Base-by-base conservation (phyloP, 37 sponge, comb jelly and placozoan species). In the Halisarca cf. caerulea region DNA sequence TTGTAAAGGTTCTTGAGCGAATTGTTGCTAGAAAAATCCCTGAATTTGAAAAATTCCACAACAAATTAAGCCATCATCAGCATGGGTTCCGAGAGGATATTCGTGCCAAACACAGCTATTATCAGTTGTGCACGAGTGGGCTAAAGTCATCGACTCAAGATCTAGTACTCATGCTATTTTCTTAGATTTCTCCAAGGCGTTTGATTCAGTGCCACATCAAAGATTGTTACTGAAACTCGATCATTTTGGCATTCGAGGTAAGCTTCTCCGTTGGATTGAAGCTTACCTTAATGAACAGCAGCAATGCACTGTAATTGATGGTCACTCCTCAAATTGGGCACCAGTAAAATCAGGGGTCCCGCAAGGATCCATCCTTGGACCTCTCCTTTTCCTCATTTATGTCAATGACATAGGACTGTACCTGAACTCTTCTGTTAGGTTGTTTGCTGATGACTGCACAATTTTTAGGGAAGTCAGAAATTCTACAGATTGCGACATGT, bases 141-240 rank as follows among this genome's bases (percentile, higher is more conserved):
- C 85, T 32, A 32, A 53, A 5, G 23, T 39, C 36, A 55, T 86
- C 0, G 86, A 80, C 30, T 53, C 15, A 2, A 27, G 37, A 11
- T 35, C 33, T 58, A 66, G 58, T 18, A 18, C 81, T 20, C 86
- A 86, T 20, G 71, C 80, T 3, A n/a, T 70, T 0, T 86, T 68
- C 58, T 43, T 58, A 14, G 86, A 86, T 57, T 86, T 86, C 37
- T 85, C 85, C 32, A 85, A 85, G 14, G 85, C 78, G 2, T 85
- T 75, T 39, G 78, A 85, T 20, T 58, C 62, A n/a, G 85, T 85
- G 1, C 85, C 85, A 3, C 78, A 85, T 34, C 15, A 59, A 25
- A 53, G 73, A 14, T 53, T 83, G 0, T 37, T 83, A 1, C 61
- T 85, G 27, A 75, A 78, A n/a, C 58, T 86, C 7, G 80, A 86